A percentile compares a stretch with the other conserved stretches of the same genome.
Conservation (phyloP, 1,140 invertebrate species). For the Apis cerana region DNA sequence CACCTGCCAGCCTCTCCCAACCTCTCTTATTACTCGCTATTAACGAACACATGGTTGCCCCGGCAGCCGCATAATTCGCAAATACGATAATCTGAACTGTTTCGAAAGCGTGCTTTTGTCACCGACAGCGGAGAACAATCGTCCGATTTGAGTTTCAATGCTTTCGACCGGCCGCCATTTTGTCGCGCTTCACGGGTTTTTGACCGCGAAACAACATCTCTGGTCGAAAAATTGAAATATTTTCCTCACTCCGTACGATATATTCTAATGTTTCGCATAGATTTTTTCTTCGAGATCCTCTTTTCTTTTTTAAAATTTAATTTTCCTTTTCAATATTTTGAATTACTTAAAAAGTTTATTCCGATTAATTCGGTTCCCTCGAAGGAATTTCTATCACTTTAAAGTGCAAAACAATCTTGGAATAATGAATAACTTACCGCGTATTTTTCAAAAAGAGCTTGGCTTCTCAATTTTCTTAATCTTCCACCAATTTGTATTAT, state of each 20-base stretch:
- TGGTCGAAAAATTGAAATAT: not conserved
- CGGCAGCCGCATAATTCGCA: conserved; percentile 2
- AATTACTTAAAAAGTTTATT: too few relatives aligned
- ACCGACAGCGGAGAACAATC: not conserved
- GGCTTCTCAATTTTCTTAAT: too few relatives aligned
- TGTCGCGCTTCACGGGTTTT: not conserved
- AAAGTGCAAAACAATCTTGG: too few relatives aligned
- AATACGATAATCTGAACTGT: conserved; percentile 14
- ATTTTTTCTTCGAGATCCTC: accelerated
- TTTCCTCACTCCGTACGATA: accelerated
- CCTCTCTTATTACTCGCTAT: conserved; percentile 1
- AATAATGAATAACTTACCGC: too few relatives aligned
- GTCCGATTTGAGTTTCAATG: not conserved
- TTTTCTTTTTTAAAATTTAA: not conserved
- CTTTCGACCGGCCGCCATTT: not conserved
- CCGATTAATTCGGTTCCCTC: too few relatives aligned
- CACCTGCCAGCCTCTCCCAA: not conserved
- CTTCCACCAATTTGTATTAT: not conserved
- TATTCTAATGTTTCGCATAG: not conserved
- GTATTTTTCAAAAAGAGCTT: too few relatives aligned
- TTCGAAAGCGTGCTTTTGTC: conserved; percentile 19
- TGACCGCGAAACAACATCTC: not conserved
- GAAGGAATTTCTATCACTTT: too few relatives aligned
- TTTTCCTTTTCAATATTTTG: not conserved
- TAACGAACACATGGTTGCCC: conserved; percentile 6